Percentiles rank a stretch among this genome's conserved stretches.
phyloP scores from a whole-genome alignment of 2,113 vertebrate species.

The Turnix velox region DNA sequence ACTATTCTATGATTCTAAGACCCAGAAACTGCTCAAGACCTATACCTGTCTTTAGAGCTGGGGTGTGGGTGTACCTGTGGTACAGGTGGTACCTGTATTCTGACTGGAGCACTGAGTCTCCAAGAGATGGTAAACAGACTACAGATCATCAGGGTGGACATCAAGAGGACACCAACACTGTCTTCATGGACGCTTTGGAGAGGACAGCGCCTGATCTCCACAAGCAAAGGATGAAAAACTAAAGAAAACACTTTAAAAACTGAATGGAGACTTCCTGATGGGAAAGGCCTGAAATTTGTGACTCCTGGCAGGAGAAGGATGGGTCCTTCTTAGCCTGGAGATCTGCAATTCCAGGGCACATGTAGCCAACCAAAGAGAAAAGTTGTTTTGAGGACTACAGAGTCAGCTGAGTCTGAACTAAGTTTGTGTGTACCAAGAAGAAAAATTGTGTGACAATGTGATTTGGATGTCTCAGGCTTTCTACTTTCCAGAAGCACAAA shows the following conservation, averaged over 20 bases:
- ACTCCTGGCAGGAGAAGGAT: neutral
- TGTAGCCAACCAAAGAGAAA: neutral
- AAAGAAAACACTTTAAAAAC: neutral
- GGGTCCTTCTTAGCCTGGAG: neutral
- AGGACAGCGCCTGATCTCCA: neutral
- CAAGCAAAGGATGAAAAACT: neutral
- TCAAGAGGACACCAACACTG: neutral
- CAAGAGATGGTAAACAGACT: neutral
- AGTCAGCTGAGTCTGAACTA: neutral
- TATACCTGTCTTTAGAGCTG: neutral
- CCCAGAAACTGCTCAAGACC: neutral
- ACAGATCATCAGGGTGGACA: neutral
- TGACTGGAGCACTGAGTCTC: neutral
- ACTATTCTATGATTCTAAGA: no score
- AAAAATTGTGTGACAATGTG: neutral
- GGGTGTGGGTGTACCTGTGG: neutral
- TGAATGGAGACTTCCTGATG: neutral
- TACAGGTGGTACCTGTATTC: neutral
- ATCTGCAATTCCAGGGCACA: neutral
- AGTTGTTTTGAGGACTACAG: neutral
- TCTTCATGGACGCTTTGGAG: neutral
- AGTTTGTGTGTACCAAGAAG: neutral
- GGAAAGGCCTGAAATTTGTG: neutral
- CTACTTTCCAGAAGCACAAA: neutral
- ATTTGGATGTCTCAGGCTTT: neutral